These are phyloP conservation scores for Orthosia cruda DNA, from an alignment of 2,888 invertebrate species.

Conservation along the genomic window DNA sequence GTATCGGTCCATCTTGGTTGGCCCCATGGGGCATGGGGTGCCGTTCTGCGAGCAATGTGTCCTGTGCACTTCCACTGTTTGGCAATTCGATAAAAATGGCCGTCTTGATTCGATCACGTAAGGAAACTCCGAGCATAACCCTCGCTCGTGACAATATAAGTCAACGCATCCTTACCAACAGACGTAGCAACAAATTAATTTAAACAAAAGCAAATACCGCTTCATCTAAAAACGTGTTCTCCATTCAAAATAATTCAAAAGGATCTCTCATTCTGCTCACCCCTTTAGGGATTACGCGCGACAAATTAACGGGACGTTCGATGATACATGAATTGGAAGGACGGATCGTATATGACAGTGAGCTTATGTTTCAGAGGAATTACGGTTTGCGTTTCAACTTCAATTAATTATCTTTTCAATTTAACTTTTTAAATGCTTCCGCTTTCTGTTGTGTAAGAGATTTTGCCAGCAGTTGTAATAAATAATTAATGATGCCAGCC, in stretches of 20 bases:
- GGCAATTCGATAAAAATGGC: no score
- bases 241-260: slow-evolving; percentile 26
- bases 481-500: neutral
- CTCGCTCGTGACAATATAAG: no score
- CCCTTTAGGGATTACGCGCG: slow-evolving; percentile 50
- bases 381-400: slow-evolving; percentile 28
- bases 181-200: slow-evolving; percentile 6
- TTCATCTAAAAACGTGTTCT: slow-evolving; percentile 21
- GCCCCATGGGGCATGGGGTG: no score
- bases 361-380: slow-evolving; percentile 15
- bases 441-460: neutral
- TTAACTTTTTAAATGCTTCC: slow-evolving; percentile 22
- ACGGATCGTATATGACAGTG: slow-evolving; percentile 34
- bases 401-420: slow-evolving; percentile 42
- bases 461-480: neutral
- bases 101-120: no score
- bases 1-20: no score
- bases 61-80: no score
- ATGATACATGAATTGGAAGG: slow-evolving; percentile 47
- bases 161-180: neutral
- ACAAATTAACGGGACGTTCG: slow-evolving; percentile 53
- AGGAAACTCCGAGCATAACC: no score
- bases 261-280: slow-evolving; percentile 17
- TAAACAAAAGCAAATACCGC: slow-evolving; percentile 10
- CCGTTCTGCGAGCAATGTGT: no score